Evolutionary conservation across 2,113 vertebrate species (phyloP).

Genomic region (Aspiorhynchus laticeps): DNA sequence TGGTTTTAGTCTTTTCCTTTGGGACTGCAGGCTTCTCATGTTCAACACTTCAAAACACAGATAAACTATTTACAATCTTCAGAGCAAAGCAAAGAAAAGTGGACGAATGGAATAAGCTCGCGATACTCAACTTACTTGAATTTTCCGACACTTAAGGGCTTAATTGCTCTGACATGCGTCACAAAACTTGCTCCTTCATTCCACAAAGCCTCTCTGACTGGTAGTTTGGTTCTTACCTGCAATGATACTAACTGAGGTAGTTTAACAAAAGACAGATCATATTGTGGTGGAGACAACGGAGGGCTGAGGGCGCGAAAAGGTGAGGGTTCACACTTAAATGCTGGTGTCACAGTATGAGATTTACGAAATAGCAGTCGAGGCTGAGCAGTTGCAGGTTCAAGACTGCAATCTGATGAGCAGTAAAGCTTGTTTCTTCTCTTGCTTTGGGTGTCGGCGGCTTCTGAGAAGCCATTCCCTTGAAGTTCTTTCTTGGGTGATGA

Average conservation of each 20-base stretch:
- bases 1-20: slow-evolving; percentile 29
- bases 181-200: slow-evolving; percentile 56
- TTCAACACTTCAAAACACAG: slow-evolving; percentile 55
- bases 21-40: slow-evolving; percentile 27
- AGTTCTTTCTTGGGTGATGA: slow-evolving; percentile 29
- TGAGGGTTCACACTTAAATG: slow-evolving; percentile 26
- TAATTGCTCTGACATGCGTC: slow-evolving; percentile 43
- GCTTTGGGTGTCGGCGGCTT: neutral
- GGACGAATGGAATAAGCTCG: neutral
- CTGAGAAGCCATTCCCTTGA: neutral
- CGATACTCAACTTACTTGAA: slow-evolving; percentile 53
- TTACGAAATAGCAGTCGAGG: neutral
- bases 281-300: slow-evolving; percentile 23
- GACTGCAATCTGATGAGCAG: neutral
- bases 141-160: slow-evolving; percentile 7
- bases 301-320: slow-evolving; percentile 20
- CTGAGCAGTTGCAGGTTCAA: neutral
- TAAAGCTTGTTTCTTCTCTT: neutral
- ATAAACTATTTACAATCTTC: neutral
- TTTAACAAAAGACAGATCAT: slow-evolving; percentile 48
- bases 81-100: slow-evolving; percentile 15
- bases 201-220: slow-evolving; percentile 55
- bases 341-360: slow-evolving; percentile 25
- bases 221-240: slow-evolving; percentile 45
- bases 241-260: slow-evolving; percentile 60